phyloP scores from a whole-genome alignment of 2,888 invertebrate species.

The Nomada ruficornis region DNA sequence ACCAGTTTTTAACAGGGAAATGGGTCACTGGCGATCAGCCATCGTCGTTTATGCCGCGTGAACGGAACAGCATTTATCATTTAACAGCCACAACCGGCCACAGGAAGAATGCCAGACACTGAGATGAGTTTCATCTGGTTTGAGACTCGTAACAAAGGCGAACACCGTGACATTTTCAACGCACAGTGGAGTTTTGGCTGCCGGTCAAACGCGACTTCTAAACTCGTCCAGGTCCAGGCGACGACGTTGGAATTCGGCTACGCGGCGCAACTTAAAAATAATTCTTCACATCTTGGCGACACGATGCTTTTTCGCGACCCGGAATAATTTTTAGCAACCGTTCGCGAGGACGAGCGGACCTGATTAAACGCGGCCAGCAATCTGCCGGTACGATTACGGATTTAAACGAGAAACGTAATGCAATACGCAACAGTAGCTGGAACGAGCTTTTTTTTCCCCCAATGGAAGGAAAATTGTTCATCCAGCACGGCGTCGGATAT shows the following conservation, averaged over 20 bases:
- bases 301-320: not conserved
- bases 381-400: constrained; percentile 20
- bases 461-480: not conserved
- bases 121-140: no score
- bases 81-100: not conserved
- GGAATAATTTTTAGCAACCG: constrained; percentile 20
- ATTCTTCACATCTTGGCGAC: not conserved
- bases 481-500: not conserved
- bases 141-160: not conserved
- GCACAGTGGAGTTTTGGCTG: not conserved
- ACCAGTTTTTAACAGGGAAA: constrained; percentile 22
- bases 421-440: constrained; percentile 6
- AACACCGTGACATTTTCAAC: not conserved
- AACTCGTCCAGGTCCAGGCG: not conserved
- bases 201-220: constrained; percentile 12
- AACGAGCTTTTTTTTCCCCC: not conserved
- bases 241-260: not conserved
- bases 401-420: constrained; percentile 45
- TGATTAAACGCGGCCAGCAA: constrained; percentile 38
- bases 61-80: not conserved
- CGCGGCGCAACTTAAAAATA: constrained; percentile 23
- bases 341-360: not conserved
- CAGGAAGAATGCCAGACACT: not conserved
- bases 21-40: constrained; percentile 6
- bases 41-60: not conserved